phyloP scores from a whole-genome alignment of 1,140 invertebrate genomes.

The Drosophila trapezifrons region DNA sequence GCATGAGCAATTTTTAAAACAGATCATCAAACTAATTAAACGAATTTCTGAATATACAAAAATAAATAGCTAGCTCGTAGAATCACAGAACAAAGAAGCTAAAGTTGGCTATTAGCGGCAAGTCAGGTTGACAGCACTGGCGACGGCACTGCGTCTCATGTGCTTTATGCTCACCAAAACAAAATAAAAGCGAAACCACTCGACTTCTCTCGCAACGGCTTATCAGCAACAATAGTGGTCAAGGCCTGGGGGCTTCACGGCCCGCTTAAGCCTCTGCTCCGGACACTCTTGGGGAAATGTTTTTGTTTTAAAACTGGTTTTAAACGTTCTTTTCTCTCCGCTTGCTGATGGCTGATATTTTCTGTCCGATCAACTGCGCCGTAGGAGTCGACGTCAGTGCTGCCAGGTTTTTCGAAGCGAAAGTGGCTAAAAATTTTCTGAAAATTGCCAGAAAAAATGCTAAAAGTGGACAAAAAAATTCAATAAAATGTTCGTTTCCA shows the following conservation, averaged over 20 bases:
- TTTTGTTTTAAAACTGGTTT: conserved; percentile 51
- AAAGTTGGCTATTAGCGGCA: neutral
- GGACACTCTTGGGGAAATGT: conserved; percentile 28
- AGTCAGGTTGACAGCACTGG: conserved; percentile 19
- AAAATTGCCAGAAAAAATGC: too few relatives aligned
- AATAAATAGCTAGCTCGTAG: neutral
- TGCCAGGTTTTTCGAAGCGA: too few relatives aligned
- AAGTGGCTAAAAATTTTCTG: too few relatives aligned
- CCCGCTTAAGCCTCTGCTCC: conserved; percentile 7
- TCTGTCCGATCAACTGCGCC: conserved; percentile 49
- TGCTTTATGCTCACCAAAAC: conserved; percentile 61
- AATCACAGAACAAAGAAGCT: neutral
- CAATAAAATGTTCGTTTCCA: too few relatives aligned
- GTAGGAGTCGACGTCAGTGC: too few relatives aligned
- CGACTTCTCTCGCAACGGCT: conserved; percentile 18
- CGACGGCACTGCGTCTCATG: conserved; percentile 35
- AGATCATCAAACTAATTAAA: neutral
- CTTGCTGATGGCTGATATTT: conserved; percentile 14
- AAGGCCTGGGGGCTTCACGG: conserved; percentile 26
- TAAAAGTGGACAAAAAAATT: too few relatives aligned
- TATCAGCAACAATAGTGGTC: conserved; percentile 40
- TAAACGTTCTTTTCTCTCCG: conserved; percentile 20
- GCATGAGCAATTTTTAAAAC: neutral
- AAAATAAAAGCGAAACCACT: conserved; percentile 38
- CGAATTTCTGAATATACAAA: neutral